Percentiles rank a stretch among this genome's conserved stretches.
These are phyloP conservation scores for Ianthella basta DNA, from an alignment of 37 sponge, comb jelly and placozoan genomes.

Conservation along the genomic window DNA sequence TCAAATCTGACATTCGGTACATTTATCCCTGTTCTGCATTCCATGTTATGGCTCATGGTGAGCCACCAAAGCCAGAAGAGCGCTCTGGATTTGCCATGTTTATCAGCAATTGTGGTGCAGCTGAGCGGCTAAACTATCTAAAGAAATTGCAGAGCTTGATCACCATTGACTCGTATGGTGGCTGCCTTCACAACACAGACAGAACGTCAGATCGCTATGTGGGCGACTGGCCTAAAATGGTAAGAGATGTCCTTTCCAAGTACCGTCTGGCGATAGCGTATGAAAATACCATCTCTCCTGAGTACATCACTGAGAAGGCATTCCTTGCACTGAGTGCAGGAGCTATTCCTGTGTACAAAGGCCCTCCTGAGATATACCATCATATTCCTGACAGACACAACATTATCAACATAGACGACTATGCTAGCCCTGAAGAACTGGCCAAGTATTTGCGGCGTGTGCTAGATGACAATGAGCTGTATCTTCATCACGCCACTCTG, in stretches of 20 bases:
- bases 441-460: background rate
- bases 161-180: constrained; percentile 11
- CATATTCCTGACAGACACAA: constrained; percentile 17
- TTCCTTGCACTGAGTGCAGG: background rate
- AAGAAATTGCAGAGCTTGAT: background rate
- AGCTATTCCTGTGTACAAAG: constrained; percentile 26
- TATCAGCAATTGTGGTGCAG: constrained; percentile 8
- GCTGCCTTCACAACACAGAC: constrained; percentile 14
- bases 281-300: constrained; percentile 2
- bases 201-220: background rate
- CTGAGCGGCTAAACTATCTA: background rate
- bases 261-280: constrained; percentile 28
- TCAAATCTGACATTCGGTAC: background rate
- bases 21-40: background rate
- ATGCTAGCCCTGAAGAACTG: constrained; percentile 6
- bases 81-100: constrained; percentile 25
- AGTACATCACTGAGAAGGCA: constrained; percentile 25
- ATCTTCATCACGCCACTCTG: background rate
- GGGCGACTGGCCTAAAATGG: background rate
- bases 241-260: background rate
- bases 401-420: constrained; percentile 34
- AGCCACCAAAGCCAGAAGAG: background rate
- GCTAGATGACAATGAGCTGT: constrained; percentile 2
- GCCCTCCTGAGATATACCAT: background rate
- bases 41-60: background rate